These are phyloP conservation scores for Chouioia cunea DNA, from an alignment of 2,888 invertebrate genomes.

Conservation along the genomic window DNA sequence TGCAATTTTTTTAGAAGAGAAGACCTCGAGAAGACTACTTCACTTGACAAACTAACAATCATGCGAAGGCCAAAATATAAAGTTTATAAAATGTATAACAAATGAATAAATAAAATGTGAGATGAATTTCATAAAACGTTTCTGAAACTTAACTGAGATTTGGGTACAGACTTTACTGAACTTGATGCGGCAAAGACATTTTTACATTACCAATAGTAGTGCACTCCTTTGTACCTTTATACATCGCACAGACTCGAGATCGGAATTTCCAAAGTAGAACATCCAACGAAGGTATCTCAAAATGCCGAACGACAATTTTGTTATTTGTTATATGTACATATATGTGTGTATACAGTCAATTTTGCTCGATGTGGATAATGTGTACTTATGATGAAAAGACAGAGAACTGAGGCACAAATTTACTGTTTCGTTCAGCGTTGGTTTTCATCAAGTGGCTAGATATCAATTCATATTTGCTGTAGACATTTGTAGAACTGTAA, in stretches of 20 bases:
- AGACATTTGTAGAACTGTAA: no score
- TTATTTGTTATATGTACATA: constrained; percentile 5
- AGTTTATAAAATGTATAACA: no score
- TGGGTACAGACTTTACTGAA: no score
- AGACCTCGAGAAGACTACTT: no score
- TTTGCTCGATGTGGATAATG: constrained; percentile 9
- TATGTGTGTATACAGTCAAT: constrained; percentile 24
- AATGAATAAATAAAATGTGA: no score
- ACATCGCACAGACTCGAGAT: neutral
- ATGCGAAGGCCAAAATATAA: no score
- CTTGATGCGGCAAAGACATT: constrained; percentile 4
- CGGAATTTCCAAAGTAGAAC: neutral
- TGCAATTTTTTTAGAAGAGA: no score
- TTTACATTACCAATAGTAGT: constrained; percentile 4
- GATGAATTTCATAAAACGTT: no score
- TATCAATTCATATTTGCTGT: no score
- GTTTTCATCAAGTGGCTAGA: no score
- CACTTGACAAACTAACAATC: no score
- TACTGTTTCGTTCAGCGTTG: neutral
- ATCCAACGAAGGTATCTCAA: neutral
- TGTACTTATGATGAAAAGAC: neutral
- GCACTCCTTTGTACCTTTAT: constrained; percentile 17
- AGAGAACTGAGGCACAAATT: neutral
- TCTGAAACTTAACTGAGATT: no score
- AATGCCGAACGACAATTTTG: neutral